These are phyloP conservation scores for Zosterops pallidus DNA, from an alignment of 2,113 vertebrate species.

Conservation along the genomic window DNA sequence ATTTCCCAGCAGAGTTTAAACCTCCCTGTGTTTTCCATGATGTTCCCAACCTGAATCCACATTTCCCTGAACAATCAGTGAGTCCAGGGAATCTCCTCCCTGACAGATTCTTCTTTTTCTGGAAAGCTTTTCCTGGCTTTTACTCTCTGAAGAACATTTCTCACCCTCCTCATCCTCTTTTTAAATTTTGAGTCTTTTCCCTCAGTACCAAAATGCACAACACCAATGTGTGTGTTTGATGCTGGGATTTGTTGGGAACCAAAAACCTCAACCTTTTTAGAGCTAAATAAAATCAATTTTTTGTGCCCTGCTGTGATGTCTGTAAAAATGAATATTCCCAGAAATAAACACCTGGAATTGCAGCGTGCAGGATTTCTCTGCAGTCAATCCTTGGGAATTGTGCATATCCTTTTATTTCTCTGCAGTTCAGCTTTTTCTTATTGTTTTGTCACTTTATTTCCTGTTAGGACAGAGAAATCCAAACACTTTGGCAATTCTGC, in stretches of 20 bases:
- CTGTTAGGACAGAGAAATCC: not conserved
- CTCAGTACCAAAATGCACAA: not conserved
- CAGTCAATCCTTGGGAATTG: not conserved
- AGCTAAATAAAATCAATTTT: not conserved
- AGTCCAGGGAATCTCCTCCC: not conserved
- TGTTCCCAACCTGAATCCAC: not conserved
- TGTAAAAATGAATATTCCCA: not conserved
- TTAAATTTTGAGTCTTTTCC: not conserved
- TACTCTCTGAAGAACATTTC: rapidly evolving
- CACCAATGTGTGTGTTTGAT: too few species aligned
- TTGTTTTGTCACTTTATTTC: not conserved
- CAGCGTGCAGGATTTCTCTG: not conserved
- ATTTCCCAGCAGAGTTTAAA: not conserved
- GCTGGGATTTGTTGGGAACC: not conserved
- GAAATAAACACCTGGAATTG: not conserved
- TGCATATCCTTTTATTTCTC: not conserved
- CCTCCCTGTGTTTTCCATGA: not conserved
- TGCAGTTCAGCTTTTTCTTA: not conserved
- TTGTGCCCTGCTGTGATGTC: rapidly evolving
- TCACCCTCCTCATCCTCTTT: not conserved
- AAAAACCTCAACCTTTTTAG: not conserved
- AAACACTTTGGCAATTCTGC: not conserved
- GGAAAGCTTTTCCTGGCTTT: not conserved
- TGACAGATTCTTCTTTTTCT: not conserved
- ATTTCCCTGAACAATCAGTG: not conserved